A percentile compares a stretch with the other conserved stretches of the same genome.
Evolutionary conservation across 2,797 vertebrate genomes (phyloP).

Genomic region (Mycteria americana): DNA sequence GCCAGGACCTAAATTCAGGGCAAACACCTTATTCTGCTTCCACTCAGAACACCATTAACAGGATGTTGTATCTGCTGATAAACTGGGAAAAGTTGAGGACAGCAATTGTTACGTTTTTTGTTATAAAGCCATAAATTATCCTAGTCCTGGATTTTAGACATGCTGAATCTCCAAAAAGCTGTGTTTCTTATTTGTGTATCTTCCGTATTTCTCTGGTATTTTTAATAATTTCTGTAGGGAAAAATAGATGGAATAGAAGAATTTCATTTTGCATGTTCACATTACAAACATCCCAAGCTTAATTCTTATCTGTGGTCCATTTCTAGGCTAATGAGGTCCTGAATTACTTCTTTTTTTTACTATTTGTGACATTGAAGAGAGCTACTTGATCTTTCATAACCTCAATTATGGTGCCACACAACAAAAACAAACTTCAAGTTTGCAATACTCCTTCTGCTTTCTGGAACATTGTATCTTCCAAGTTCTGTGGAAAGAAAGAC

Average conservation of each 20-base stretch:
- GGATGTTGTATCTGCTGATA: neutral
- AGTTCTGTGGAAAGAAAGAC: neutral
- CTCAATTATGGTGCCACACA: neutral
- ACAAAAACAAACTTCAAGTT: neutral
- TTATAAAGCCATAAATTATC: neutral
- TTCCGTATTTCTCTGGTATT: neutral
- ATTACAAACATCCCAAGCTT: neutral
- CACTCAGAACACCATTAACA: neutral
- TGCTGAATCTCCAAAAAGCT: neutral
- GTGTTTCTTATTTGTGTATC: neutral
- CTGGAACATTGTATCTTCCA: neutral
- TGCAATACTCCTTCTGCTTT: neutral
- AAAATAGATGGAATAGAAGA: neutral
- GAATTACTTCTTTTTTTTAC: neutral
- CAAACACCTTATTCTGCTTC: neutral
- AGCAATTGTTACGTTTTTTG: neutral
- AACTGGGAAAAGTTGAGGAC: neutral
- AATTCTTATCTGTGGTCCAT: neutral
- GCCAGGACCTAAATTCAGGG: neutral
- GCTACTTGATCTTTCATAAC: neutral
- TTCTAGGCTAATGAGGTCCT: neutral
- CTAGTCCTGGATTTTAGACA: neutral
- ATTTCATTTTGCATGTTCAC: neutral
- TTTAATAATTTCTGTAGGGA: neutral
- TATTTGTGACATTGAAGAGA: neutral